These are phyloP conservation scores for Procapra przewalskii DNA, from an alignment of 2,113 vertebrate species.

Conservation along the genomic window DNA sequence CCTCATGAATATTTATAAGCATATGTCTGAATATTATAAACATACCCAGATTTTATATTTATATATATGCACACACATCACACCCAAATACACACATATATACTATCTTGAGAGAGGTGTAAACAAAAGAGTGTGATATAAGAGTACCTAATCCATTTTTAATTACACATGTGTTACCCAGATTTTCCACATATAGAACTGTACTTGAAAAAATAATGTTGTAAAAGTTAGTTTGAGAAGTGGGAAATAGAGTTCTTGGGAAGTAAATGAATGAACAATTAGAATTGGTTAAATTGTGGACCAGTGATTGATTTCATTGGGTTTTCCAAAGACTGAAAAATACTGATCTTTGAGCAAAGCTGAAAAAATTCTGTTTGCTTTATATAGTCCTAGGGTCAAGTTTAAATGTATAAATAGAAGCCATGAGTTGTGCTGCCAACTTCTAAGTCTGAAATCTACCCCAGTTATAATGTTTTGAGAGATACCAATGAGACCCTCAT, in stretches of 20 bases:
- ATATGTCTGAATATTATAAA: slow-evolving; percentile 66
- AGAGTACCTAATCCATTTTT: slow-evolving; percentile 45
- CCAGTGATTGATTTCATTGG: background rate
- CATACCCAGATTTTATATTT: slow-evolving; percentile 11
- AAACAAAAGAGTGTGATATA: slow-evolving; percentile 46
- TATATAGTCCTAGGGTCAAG: background rate
- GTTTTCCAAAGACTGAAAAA: slow-evolving; percentile 11
- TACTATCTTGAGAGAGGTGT: slow-evolving; percentile 41
- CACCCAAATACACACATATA: slow-evolving; percentile 59
- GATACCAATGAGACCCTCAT: background rate
- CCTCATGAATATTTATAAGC: slow-evolving; percentile 65
- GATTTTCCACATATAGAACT: slow-evolving; percentile 30
- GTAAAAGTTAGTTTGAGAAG: background rate
- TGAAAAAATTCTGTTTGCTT: background rate
- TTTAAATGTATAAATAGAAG: background rate
- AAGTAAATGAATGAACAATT: slow-evolving; percentile 5
- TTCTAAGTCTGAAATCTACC: background rate
- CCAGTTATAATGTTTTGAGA: background rate
- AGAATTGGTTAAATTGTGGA: background rate
- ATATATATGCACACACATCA: background rate
- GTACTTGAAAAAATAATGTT: background rate
- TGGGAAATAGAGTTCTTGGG: background rate
- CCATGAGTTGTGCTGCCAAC: background rate
- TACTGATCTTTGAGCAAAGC: slow-evolving; percentile 11
- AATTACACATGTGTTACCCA: background rate